Percentiles rank a stretch among this genome's conserved stretches.
Evolutionary conservation across 2,113 vertebrate genomes (phyloP).

Genomic region (Dermatemys mawii): DNA sequence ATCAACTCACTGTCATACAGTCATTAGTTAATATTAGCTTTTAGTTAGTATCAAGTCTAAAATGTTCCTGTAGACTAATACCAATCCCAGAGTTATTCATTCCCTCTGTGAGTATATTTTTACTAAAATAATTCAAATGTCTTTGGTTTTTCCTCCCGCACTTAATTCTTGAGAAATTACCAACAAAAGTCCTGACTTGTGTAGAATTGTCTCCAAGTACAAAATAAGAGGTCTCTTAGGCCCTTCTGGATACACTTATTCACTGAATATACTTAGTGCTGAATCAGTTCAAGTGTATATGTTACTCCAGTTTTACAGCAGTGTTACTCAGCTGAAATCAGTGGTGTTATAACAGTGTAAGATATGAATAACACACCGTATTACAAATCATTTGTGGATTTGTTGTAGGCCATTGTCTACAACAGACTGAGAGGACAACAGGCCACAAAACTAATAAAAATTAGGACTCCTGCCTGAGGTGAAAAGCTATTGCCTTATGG

Average conservation of each 20-base stretch:
- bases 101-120: background rate
- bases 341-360: background rate
- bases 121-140: background rate
- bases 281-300: background rate
- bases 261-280: background rate
- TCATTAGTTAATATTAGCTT: background rate
- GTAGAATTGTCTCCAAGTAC: background rate
- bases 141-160: background rate
- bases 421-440: conserved; percentile 38
- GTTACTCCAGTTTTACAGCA: background rate
- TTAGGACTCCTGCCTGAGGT: conserved; percentile 77
- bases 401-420: conserved; percentile 5
- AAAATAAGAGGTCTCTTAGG: background rate
- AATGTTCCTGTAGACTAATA: background rate
- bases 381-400: conserved; percentile 44
- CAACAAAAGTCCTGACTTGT: background rate
- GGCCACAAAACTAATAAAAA: conserved; percentile 65
- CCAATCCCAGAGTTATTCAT: background rate
- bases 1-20: background rate
- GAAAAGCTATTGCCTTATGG: conserved; percentile 79
- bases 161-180: background rate
- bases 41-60: background rate
- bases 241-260: background rate
- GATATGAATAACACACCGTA: background rate
- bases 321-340: background rate